Conservation (phyloP, 2,797 vertebrate species). For the Rhynchotus rufescens region DNA sequence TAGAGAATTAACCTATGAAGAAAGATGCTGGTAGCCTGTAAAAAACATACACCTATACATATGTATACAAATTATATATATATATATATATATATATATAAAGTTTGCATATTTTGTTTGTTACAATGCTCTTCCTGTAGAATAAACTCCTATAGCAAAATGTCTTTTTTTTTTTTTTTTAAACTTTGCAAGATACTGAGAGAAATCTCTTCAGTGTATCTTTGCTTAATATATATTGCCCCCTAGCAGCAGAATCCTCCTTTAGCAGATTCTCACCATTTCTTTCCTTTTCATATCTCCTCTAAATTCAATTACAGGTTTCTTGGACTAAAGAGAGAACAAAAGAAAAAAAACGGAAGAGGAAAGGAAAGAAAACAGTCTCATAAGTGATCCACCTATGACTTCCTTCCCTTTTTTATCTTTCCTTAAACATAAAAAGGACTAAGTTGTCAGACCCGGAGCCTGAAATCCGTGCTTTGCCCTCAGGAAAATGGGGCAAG, state of each 20-base stretch:
- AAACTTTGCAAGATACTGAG: background rate
- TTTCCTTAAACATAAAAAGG: fast-evolving
- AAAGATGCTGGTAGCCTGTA: background rate
- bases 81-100: background rate
- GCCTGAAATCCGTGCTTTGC: fast-evolving
- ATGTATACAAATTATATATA: fast-evolving
- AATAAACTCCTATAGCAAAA: background rate
- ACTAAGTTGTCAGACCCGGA: background rate
- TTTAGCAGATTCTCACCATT: background rate
- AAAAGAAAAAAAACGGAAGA: background rate
- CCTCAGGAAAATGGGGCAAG: background rate
- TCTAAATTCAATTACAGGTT: background rate
- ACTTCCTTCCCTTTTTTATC: background rate
- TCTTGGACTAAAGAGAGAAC: too few species aligned
- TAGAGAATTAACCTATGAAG: background rate
- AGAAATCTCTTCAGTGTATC: background rate
- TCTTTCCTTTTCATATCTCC: fast-evolving
- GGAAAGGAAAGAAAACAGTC: too few species aligned
- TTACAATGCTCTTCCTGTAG: background rate
- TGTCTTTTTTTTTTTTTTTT: background rate
- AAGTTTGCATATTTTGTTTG: background rate
- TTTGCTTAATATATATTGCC: slow-evolving; percentile 56
- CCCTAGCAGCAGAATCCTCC: slow-evolving; percentile 61
- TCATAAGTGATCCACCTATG: background rate
- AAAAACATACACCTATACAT: background rate